Base-by-base conservation (phyloP, 2,113 vertebrate species). In the Callocephalon fimbriatum region DNA sequence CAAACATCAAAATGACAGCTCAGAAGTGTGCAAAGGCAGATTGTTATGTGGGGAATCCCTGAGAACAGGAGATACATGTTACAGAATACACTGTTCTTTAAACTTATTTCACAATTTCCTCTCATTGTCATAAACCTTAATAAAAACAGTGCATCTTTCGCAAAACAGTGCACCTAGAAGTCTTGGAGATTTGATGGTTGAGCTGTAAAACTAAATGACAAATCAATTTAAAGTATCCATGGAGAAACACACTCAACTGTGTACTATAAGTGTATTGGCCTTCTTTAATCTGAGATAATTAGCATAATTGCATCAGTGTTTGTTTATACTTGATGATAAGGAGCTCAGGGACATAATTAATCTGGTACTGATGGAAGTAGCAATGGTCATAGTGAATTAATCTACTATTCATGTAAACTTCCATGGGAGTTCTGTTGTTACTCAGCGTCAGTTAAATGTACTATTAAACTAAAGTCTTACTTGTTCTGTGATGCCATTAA, bases 301-400 rank as follows among this genome's bases (percentile, higher is more conserved):
- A 84, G 47, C 53, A 80, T 96, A 96, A 86, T n/a, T 80, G 67
- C 61, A 68, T 71, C 88, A 23, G 3, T 65, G 59, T 86, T 84
- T 80, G 20, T 56, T 74, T 95, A 75, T 79, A 71, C 61, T 94
- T 94, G 53, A 53, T 77, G 38, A 40, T 18, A 86, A 88, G 78
- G 75, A 83, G 54, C 71, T 80, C 44, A 8, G 75, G 80, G 87
- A 92, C 32, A 37, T 87, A 94, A 97, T 97, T 96, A 95, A 95
- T 95, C 81, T 95, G 21, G 42, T 90, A 48, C 66, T 95, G 94
- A 87, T 94, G 51, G 32, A 90, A 83, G 74, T 76, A 77, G 54
- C 63, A 74, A 12, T 92, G 86, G 90, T 95, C 88, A 89, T 62
- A 95, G 86, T 65, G 75, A 96, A 96, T 92, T 88, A 92, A 87